These are phyloP conservation scores for Hippasteria phrygiana DNA, from an alignment of 53 echinoderm and acorn worm genomes.

Conservation along the genomic window DNA sequence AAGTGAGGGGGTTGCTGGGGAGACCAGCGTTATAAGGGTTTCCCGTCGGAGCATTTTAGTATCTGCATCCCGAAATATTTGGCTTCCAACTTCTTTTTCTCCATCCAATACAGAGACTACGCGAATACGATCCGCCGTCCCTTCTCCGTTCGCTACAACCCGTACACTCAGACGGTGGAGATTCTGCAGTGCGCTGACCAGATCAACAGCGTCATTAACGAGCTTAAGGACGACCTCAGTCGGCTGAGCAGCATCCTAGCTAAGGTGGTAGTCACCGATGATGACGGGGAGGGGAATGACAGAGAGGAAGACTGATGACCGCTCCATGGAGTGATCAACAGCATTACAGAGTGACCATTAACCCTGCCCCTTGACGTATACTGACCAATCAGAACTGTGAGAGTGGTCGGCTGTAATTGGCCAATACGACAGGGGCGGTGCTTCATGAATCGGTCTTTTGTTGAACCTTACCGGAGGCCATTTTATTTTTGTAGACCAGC, in stretches of 20 bases:
- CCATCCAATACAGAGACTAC: constrained; percentile 33
- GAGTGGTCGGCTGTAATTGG: too few relatives aligned
- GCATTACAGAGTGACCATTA: too few relatives aligned
- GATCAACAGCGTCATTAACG: constrained; percentile 64
- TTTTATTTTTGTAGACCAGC: too few relatives aligned
- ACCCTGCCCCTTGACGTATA: too few relatives aligned
- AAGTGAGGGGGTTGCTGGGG: too few relatives aligned
- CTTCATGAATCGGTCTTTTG: too few relatives aligned
- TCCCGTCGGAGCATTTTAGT: not conserved
- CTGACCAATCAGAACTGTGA: too few relatives aligned
- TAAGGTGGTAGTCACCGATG: constrained; percentile 38
- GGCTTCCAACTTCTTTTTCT: too few relatives aligned
- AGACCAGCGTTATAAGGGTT: not conserved
- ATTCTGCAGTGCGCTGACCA: constrained; percentile 53
- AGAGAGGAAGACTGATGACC: not conserved
- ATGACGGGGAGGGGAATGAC: not conserved
- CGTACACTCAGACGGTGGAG: constrained; percentile 72
- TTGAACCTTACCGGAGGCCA: too few relatives aligned
- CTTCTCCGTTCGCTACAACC: constrained; percentile 70
- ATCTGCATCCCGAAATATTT: not conserved
- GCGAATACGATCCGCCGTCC: constrained; percentile 66
- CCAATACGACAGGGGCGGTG: too few relatives aligned
- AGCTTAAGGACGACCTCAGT: constrained; percentile 66
- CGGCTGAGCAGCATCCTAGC: constrained; percentile 47
- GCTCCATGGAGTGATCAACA: too few relatives aligned